Base-by-base conservation (phyloP, 2,113 vertebrate genomes). In the Semnornis frantzii region DNA sequence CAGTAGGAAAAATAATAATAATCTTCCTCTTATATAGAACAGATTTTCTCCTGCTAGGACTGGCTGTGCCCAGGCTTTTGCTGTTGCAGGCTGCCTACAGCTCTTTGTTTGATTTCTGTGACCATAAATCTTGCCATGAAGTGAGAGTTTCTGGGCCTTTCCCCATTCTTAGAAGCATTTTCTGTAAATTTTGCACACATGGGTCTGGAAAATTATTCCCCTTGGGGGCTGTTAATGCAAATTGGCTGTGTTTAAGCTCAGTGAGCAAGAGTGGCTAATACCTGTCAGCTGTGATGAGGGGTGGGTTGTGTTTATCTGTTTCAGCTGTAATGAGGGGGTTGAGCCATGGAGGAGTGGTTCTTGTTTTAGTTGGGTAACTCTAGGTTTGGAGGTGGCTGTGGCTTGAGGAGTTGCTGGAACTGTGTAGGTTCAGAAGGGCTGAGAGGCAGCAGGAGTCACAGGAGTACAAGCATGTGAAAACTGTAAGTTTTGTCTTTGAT, bases 311-410 rank as follows among this genome's bases (percentile, higher is more conserved):
- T 15, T 0, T 20, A 24, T 20, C n/a, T 42, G 37, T 44, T 57
- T 44, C 39, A 48, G 14, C 24, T 83, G 28, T 12, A n/a, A 33
- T 8, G 4, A 24, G 39, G 18, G 57, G 46, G 3, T 10, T 74
- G 57, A 37, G 4, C 14, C 1, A 2, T 9, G 7, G 15, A 25
- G 30, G 19, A 65, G 24, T 2, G 2, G 54, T 1, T 7, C 1
- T 3, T 39, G 28, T 1, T 28, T 39, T 52, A 21, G 17, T 6
- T 58, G 39, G 39, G 13, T 3, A 17, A 30, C 10, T 3, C 3
- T 0, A 15, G 21, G 7, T 27, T 28, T 48, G 21, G n/a, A 5
- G 3, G 23, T 65, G 44, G n/a, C 3, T 42, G 58, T 37, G 27
- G 17, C 7, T 57, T 57, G 12, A 30, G 65, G 39, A 57, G 33